phyloP scores from a whole-genome alignment of 2,797 vertebrate genomes.

The Oreochromis grahami region DNA sequence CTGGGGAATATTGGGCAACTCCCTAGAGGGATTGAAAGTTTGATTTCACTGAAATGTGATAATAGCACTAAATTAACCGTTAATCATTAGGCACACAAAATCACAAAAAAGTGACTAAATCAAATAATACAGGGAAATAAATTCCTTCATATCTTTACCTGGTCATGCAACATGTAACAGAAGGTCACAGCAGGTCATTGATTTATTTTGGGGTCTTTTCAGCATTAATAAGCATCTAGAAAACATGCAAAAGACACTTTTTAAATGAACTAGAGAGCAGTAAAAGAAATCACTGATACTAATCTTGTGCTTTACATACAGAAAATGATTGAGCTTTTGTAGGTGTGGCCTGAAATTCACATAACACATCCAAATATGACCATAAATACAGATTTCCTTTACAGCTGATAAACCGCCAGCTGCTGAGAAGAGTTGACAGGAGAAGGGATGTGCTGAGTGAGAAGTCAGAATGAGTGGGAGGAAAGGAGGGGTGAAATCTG shows the following conservation, averaged over 20 bases:
- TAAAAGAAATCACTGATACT: not conserved
- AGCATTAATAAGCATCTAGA: not conserved
- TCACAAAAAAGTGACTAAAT: not conserved
- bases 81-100: not conserved
- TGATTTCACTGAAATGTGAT: not conserved
- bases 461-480: conserved; percentile 7
- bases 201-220: not conserved
- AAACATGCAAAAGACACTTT: not conserved
- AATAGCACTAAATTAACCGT: not conserved
- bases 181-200: not conserved
- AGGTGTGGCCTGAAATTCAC: not conserved
- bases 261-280: not conserved
- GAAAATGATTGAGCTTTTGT: not conserved
- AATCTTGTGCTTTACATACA: conserved; percentile 20
- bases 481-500: conserved; percentile 32
- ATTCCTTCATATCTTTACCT: not conserved
- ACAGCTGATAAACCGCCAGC: conserved; percentile 18
- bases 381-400: not conserved
- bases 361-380: conserved; percentile 37
- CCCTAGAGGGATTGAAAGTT: no score
- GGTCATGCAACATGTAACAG: not conserved
- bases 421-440: conserved; percentile 6
- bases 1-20: not conserved
- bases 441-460: not conserved
- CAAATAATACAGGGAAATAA: not conserved